These are phyloP conservation scores for Corythornis leucogaster DNA, from an alignment of 2,797 vertebrate genomes.

Conservation along the genomic window DNA sequence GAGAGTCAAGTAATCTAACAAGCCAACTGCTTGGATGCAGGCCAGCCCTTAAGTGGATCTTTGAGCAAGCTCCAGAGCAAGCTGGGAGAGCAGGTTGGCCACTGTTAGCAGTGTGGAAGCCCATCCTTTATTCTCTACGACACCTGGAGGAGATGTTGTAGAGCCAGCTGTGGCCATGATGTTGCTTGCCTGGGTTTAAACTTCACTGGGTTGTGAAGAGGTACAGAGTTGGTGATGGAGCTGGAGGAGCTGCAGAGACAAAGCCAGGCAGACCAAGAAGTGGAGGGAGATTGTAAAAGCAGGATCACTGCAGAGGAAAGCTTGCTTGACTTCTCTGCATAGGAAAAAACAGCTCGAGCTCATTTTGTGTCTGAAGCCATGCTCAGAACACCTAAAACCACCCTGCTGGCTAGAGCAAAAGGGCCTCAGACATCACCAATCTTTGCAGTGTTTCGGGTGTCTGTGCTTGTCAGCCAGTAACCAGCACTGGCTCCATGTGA, in stretches of 20 bases:
- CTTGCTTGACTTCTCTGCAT: background rate
- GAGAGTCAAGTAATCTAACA: conserved; percentile 30
- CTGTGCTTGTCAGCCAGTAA: background rate
- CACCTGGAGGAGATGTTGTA: background rate
- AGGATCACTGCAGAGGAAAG: background rate
- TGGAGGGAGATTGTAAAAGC: background rate
- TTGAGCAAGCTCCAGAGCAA: conserved; percentile 12
- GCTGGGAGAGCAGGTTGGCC: background rate
- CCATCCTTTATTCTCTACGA: background rate
- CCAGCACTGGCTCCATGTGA: background rate
- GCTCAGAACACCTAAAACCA: background rate
- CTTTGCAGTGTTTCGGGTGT: background rate
- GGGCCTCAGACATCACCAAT: background rate
- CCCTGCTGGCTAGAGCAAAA: background rate
- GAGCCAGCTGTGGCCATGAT: background rate
- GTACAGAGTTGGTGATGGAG: background rate
- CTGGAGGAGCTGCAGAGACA: background rate
- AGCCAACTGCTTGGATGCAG: conserved; percentile 38
- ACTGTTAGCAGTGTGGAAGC: background rate
- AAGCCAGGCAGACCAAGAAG: background rate
- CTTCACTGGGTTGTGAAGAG: background rate
- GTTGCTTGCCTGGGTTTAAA: background rate
- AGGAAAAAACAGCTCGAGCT: background rate
- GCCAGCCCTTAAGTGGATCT: conserved; percentile 42
- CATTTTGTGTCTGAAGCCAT: background rate